phyloP scores from a whole-genome alignment of 2,888 invertebrate genomes.

The Colostygia pectinataria region DNA sequence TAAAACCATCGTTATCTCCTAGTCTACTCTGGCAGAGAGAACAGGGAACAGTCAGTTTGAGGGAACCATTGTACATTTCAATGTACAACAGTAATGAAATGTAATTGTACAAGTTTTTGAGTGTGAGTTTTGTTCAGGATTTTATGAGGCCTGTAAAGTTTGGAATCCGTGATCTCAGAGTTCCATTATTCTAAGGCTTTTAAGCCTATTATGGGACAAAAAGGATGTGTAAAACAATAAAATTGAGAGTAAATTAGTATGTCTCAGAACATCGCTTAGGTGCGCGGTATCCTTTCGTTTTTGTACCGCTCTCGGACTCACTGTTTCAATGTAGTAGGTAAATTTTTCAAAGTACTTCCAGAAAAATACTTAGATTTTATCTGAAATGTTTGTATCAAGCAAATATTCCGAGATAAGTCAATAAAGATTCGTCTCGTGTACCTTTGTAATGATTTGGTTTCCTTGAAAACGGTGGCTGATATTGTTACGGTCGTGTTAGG shows the following conservation, averaged over 20 bases:
- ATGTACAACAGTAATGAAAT: slow-evolving; percentile 33
- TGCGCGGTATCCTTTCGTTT: too few species aligned
- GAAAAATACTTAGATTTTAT: slow-evolving; percentile 18
- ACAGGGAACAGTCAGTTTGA: slow-evolving; percentile 21
- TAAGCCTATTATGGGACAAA: background rate
- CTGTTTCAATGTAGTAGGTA: too few species aligned
- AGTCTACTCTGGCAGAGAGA: slow-evolving; percentile 2
- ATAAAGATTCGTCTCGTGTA: slow-evolving; percentile 13
- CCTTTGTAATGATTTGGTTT: background rate
- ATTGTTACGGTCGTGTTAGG: too few species aligned
- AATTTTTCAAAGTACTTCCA: too few species aligned
- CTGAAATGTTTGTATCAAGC: slow-evolving; percentile 14
- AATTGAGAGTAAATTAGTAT: too few species aligned
- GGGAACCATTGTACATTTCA: slow-evolving; percentile 18
- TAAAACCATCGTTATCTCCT: background rate
- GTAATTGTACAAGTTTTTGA: slow-evolving; percentile 35
- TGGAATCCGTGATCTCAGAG: slow-evolving; percentile 8
- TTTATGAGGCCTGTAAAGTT: slow-evolving; percentile 13
- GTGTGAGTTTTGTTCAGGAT: slow-evolving; percentile 26
- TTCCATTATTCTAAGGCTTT: slow-evolving; percentile 1
- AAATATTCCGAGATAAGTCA: slow-evolving; percentile 18
- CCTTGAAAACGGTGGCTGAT: too few species aligned
- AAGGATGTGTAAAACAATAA: background rate
- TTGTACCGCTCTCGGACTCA: too few species aligned
- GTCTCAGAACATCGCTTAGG: too few species aligned